Base-by-base conservation (phyloP, 30 jellyfish, hydroid and myxozoan genomes). In the Aurelia sp. region DNA sequence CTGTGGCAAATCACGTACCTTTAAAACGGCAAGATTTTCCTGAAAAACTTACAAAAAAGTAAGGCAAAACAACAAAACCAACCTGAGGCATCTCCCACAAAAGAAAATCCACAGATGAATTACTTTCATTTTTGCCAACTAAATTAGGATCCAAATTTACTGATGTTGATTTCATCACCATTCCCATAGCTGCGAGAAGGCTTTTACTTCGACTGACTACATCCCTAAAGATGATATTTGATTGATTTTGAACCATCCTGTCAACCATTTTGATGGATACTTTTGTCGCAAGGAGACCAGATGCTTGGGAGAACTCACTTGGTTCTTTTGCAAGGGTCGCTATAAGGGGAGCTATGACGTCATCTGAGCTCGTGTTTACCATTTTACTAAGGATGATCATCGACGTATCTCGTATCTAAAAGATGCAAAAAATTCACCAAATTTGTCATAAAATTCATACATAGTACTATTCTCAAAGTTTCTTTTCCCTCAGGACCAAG, bases 141-240 rank as follows among this genome's bases (percentile, higher is more conserved):
- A 63, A n/a, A 33, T 81, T 81, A 9, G 91, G 91, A 81, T 81
- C 91, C 47, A 81, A 55, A 52, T 81, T 81, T 18, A 67, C 70
- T 3, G 91, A 66, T 38, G 91, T 51, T 13, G 84, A 81, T 33
- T 69, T 81, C 55, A 63, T 38, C 44, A 81, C 82, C 91, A 67
- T 81, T 10, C 91, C 91, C 74, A 81, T 81, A 3, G 82, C 91
- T 6, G 83, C 84, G 5, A 81, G 66, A 24, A 81, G 24, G 27
- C 41, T 81, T 57, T 81, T 65, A 16, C 91, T 63, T 4, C 79
- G 72, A 57, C 68, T 60, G 24, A 81, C 91, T 4, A 81, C 3
- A 47, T 81, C 91, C 15, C 83, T 61, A 33, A 81, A 81, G 13
- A 81, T 16, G 6, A 63, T 35, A 27, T 22, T 52, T 20, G 17